phyloP scores from a whole-genome alignment of 2,888 invertebrate species.

The Bimastos eiseni region DNA sequence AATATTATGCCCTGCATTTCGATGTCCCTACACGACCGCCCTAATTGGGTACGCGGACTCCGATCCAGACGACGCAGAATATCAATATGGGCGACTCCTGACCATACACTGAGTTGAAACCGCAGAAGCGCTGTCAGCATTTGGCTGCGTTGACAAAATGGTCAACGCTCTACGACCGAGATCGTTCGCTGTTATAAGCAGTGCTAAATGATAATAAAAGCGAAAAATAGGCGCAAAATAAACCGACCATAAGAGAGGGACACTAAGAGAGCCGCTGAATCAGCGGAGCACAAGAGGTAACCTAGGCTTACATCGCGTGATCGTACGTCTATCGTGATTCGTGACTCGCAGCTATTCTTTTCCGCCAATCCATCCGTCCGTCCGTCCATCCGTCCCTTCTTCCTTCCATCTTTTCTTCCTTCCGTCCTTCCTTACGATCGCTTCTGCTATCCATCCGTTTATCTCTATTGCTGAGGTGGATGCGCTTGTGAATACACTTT shows the following conservation, averaged over 20 bases:
- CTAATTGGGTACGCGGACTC: background rate
- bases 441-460: background rate
- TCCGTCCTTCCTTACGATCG: background rate
- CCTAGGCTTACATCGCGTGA: background rate
- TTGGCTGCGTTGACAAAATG: background rate
- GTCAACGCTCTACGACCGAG: background rate
- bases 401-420: background rate
- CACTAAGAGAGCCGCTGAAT: background rate
- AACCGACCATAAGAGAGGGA: background rate
- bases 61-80: background rate
- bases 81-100: conserved; percentile 23
- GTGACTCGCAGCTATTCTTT: background rate
- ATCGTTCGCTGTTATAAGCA: background rate
- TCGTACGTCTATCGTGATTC: background rate
- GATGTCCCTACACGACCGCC: background rate
- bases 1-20: conserved; percentile 8
- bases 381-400: background rate
- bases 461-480: background rate
- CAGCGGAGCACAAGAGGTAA: background rate
- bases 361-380: background rate
- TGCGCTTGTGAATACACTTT: background rate
- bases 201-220: conserved; percentile 6
- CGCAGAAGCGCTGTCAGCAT: background rate
- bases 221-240: background rate
- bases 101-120: background rate